A percentile compares a stretch with the other conserved stretches of the same genome.
Evolutionary conservation across 1,140 invertebrate genomes (phyloP).

Genomic region (Musca vetustissima): DNA sequence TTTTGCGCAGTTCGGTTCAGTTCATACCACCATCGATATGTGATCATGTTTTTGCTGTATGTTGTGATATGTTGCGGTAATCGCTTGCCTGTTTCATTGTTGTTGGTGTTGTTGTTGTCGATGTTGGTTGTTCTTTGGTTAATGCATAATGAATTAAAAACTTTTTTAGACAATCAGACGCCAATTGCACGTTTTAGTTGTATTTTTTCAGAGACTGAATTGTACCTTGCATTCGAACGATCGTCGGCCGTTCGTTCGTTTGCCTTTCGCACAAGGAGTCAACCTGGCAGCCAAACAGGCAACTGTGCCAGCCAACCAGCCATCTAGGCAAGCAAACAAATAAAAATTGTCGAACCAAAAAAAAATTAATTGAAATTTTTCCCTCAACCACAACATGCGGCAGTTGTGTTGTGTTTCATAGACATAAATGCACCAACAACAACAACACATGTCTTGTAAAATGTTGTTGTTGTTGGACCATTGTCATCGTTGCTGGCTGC

Average conservation of each 20-base stretch:
- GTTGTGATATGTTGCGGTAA: neutral
- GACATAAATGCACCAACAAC: neutral
- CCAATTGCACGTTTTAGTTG: conserved; percentile 22
- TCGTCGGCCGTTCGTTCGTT: too few relatives aligned
- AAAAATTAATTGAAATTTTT: conserved; percentile 21
- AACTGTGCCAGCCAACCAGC: too few relatives aligned
- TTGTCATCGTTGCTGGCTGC: too few relatives aligned
- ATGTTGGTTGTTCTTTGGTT: conserved; percentile 9
- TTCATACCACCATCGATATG: too few relatives aligned
- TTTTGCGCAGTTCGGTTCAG: too few relatives aligned
- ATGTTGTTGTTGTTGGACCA: neutral
- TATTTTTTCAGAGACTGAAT: neutral
- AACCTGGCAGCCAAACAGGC: too few relatives aligned
- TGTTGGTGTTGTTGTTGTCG: neutral
- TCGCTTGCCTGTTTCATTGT: neutral
- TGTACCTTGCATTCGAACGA: too few relatives aligned
- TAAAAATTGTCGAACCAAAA: neutral
- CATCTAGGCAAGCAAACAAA: neutral
- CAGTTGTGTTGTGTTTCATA: neutral
- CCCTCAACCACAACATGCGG: neutral
- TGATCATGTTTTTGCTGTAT: too few relatives aligned
- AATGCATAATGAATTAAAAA: conserved; percentile 17
- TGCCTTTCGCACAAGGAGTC: too few relatives aligned
- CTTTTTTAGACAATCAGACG: conserved; percentile 21
- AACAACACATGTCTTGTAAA: conserved; percentile 2